phyloP scores from a whole-genome alignment of 2,888 invertebrate genomes.

The Cantharis rufa region DNA sequence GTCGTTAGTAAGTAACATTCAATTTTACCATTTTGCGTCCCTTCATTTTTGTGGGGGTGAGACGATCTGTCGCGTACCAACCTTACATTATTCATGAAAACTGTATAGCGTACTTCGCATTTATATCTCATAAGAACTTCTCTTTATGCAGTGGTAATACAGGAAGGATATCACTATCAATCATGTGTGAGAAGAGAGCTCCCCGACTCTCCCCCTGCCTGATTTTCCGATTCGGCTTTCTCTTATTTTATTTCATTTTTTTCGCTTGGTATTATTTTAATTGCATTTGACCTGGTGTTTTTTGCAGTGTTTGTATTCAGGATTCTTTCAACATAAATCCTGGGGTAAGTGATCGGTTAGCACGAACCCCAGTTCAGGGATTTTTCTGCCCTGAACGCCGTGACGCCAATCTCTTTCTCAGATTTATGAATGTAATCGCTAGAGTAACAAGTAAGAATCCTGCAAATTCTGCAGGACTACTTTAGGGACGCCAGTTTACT shows the following conservation, averaged over 20 bases:
- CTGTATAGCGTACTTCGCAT: constrained; percentile 48
- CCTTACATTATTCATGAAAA: constrained; percentile 57
- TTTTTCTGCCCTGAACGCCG: constrained; percentile 52
- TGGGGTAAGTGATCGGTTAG: constrained; percentile 57
- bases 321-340: constrained; percentile 56
- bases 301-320: constrained; percentile 51
- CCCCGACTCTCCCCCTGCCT: neutral
- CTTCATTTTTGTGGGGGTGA: constrained; percentile 43
- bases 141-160: constrained; percentile 34
- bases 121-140: constrained; percentile 50
- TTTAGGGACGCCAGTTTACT: constrained; percentile 19
- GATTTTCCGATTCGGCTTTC: neutral
- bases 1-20: constrained; percentile 53
- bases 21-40: constrained; percentile 52
- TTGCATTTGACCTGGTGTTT: constrained; percentile 34
- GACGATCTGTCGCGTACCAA: constrained; percentile 50
- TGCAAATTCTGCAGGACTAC: constrained; percentile 26
- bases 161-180: constrained; percentile 46
- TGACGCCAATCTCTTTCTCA: constrained; percentile 52
- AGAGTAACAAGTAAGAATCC: constrained; percentile 52
- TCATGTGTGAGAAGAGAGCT: constrained; percentile 33
- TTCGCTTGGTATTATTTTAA: constrained; percentile 26
- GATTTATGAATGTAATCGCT: constrained; percentile 57
- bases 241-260: neutral
- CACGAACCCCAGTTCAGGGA: constrained; percentile 55